A percentile compares a stretch with the other conserved stretches of the same genome.
These are phyloP conservation scores for Aporrectodea caliginosa DNA, from an alignment of 1,140 invertebrate species.

Conservation along the genomic window DNA sequence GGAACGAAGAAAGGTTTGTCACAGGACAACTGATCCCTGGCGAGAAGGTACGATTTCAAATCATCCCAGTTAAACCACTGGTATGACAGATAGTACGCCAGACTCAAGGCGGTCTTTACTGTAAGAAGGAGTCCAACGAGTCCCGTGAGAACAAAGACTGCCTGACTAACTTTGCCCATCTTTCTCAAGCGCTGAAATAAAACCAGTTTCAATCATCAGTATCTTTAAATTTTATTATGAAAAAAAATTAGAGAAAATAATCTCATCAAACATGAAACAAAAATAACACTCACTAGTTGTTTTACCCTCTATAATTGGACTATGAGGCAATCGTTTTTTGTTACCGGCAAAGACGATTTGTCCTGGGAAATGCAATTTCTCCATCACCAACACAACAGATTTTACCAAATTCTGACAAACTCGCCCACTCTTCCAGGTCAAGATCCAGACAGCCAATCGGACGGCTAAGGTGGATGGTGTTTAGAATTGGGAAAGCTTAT, in stretches of 20 bases:
- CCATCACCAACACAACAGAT: no score
- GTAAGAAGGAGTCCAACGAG: neutral
- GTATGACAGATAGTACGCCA: neutral
- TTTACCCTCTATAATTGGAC: neutral
- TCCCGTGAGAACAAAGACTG: neutral
- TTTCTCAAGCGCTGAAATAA: no score
- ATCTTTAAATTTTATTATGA: neutral
- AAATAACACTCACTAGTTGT: neutral
- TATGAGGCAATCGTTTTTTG: no score
- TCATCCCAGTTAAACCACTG: neutral
- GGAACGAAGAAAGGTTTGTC: neutral
- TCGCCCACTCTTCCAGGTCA: no score
- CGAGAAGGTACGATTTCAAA: neutral
- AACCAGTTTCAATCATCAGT: no score
- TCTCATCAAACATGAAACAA: neutral
- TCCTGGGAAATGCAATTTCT: no score
- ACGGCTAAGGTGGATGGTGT: no score
- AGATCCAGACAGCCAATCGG: no score
- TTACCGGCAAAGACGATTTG: no score
- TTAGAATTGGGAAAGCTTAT: no score
- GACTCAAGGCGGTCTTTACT: neutral
- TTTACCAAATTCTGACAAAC: no score
- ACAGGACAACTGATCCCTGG: neutral
- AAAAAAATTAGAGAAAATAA: neutral
- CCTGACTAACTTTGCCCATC: neutral